A percentile compares a stretch with the other conserved stretches of the same genome.
Conservation (phyloP, 1,140 invertebrate species). For the Drosophila mauritiana region DNA sequence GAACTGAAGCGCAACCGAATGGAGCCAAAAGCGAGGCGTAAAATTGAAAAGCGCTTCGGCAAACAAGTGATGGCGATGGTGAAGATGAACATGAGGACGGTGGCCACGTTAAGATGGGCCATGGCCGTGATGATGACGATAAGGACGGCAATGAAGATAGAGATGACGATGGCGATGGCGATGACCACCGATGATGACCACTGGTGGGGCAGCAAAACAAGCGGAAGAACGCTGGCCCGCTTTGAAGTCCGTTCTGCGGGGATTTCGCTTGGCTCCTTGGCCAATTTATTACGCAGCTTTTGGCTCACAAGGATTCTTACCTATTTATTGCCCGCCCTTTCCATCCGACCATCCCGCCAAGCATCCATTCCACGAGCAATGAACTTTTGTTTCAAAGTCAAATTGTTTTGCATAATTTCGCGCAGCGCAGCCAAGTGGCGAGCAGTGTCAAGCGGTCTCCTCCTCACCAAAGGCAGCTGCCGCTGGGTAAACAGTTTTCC, state of each 20-base stretch:
- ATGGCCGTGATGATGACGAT: constrained; percentile 13
- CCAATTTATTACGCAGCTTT: constrained; percentile 77
- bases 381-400: constrained; percentile 76
- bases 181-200: constrained; percentile 17
- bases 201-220: constrained; percentile 48
- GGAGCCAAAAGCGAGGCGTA: constrained; percentile 77
- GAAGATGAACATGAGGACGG: constrained; percentile 10
- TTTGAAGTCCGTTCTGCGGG: constrained; percentile 33
- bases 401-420: constrained; percentile 79
- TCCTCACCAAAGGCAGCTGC: neutral
- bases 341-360: neutral
- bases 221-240: constrained; percentile 48
- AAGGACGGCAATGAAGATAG: constrained; percentile 3
- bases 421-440: constrained; percentile 69
- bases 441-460: constrained; percentile 69
- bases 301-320: constrained; percentile 49
- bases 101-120: constrained; percentile 14
- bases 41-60: constrained; percentile 80
- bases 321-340: constrained; percentile 39
- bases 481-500: constrained; percentile 67
- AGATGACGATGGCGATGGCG: neutral
- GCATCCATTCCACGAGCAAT: constrained; percentile 28
- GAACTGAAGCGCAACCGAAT: constrained; percentile 61
- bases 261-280: constrained; percentile 22
- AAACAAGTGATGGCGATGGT: constrained; percentile 54